Evolutionary conservation across 2,888 invertebrate species (phyloP).

Genomic region (Agonopterix subpropinquella): DNA sequence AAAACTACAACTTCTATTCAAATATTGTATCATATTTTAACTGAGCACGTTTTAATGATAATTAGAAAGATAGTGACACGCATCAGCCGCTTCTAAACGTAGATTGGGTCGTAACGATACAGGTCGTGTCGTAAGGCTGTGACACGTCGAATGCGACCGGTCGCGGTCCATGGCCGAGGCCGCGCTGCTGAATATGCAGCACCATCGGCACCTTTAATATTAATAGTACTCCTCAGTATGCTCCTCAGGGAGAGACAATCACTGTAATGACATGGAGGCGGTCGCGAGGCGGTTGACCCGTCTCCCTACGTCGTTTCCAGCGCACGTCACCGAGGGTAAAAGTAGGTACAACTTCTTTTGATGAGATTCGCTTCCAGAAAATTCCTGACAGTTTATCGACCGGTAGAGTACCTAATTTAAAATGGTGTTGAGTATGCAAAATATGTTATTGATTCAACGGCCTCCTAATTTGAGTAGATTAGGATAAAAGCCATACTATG

Average conservation of each 20-base stretch:
- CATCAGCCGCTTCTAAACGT: background rate
- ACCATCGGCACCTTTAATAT: slow-evolving; percentile 46
- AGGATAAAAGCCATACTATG: no score
- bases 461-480: no score
- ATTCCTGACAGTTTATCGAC: background rate
- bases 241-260: slow-evolving; percentile 43
- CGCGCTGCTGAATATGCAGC: slow-evolving; percentile 62
- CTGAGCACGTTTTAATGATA: no score
- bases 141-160: slow-evolving; percentile 47
- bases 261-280: slow-evolving; percentile 50
- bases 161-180: slow-evolving; percentile 63
- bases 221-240: slow-evolving; percentile 55
- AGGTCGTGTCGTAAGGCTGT: slow-evolving; percentile 1
- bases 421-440: background rate
- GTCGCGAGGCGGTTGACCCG: slow-evolving; percentile 49
- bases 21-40: no score
- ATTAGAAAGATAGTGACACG: background rate
- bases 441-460: no score
- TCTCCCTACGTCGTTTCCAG: slow-evolving; percentile 13
- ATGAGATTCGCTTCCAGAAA: slow-evolving; percentile 2
- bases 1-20: no score
- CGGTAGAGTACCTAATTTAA: background rate
- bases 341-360: background rate
- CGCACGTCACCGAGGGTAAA: background rate
- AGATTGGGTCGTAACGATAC: background rate